Evolutionary conservation across 2,797 vertebrate species (phyloP).

Genomic region (Anguilla marmorata): DNA sequence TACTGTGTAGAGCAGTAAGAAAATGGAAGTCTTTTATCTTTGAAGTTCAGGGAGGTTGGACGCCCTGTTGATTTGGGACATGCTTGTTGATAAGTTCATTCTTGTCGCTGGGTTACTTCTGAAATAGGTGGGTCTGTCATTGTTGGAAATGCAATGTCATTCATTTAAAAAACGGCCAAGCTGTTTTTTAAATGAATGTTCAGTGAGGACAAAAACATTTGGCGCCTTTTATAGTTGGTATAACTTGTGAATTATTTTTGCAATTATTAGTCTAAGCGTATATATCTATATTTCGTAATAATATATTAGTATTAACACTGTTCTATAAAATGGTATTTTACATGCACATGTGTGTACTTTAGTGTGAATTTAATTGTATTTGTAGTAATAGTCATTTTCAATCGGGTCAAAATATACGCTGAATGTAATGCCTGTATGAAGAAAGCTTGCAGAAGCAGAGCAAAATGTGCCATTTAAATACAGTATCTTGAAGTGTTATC

Average conservation of each 20-base stretch:
- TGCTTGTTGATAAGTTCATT: constrained; percentile 49
- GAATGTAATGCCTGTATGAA: no score
- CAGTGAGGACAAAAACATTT: neutral
- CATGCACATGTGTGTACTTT: neutral
- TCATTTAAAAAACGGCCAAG: neutral
- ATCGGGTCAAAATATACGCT: neutral
- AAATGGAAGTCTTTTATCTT: constrained; percentile 17
- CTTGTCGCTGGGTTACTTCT: constrained; percentile 60
- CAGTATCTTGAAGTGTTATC: no score
- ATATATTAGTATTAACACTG: neutral
- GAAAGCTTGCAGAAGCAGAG: neutral
- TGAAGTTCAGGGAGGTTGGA: constrained; percentile 3
- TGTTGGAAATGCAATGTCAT: constrained; percentile 22
- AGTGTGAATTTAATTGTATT: neutral
- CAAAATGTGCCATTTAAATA: neutral
- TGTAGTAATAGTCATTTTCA: neutral
- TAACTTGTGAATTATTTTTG: neutral
- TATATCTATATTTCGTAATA: neutral
- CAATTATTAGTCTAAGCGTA: neutral
- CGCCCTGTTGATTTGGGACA: constrained; percentile 16
- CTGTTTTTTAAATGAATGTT: neutral
- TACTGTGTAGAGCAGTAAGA: neutral
- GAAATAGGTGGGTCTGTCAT: constrained; percentile 59
- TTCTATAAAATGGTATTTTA: neutral
- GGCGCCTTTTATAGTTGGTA: neutral